Evolutionary conservation across 1,140 invertebrate genomes (phyloP).

Genomic region (Mesaphorura yosii): DNA sequence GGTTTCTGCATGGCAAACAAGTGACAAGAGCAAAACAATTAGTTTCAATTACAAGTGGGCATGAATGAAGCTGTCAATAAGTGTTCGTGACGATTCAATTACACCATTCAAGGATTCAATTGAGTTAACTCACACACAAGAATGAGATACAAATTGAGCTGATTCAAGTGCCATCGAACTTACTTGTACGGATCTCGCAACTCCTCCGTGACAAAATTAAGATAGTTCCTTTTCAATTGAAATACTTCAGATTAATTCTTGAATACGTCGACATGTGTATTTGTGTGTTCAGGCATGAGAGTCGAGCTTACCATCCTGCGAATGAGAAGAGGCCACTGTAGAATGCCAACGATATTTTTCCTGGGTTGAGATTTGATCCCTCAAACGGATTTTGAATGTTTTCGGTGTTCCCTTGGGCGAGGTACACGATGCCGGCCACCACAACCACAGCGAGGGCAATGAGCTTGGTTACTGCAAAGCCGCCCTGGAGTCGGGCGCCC

Average conservation of each 20-base stretch:
- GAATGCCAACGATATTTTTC: conserved; percentile 47
- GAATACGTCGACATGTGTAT: conserved; percentile 10
- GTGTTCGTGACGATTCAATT: no score
- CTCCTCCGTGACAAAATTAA: conserved; percentile 97
- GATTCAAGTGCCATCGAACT: conserved; percentile 21
- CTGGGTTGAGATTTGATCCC: conserved; percentile 41
- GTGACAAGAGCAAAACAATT: background rate
- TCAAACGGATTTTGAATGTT: conserved; percentile 46
- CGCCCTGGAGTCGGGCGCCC: conserved; percentile 82
- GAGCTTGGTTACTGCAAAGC: conserved; percentile 87
- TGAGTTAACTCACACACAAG: no score
- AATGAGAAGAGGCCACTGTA: conserved; percentile 59
- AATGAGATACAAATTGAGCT: no score
- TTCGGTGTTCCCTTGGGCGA: conserved; percentile 41
- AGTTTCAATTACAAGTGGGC: background rate
- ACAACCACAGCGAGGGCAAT: conserved; percentile 81
- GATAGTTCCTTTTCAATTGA: conserved; percentile 60
- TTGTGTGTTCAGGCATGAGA: no score
- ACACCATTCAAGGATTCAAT: no score
- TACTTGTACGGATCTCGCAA: conserved; percentile 79
- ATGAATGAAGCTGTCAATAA: no score
- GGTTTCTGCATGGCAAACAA: conserved; percentile 52
- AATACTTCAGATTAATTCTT: background rate
- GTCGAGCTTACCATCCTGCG: conserved; percentile 48
- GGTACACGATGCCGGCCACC: conserved; percentile 55